These are phyloP conservation scores for Sinocyclocheilus anshuiensis DNA, from an alignment of 2,113 vertebrate species.

Conservation along the genomic window DNA sequence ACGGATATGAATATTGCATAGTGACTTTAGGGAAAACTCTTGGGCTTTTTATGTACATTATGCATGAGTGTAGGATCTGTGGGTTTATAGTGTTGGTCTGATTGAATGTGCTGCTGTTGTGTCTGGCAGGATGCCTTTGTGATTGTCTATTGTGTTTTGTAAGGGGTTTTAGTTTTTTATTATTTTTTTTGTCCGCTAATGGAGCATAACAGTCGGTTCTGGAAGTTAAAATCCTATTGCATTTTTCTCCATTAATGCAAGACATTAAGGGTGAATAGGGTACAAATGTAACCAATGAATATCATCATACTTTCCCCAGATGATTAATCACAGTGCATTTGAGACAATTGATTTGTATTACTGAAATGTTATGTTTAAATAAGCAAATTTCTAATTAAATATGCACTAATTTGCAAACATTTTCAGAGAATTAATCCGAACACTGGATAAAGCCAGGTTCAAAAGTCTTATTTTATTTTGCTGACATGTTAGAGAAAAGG, in stretches of 20 bases:
- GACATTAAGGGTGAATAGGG: not conserved
- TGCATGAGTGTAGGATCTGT: not conserved
- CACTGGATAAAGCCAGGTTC: not conserved
- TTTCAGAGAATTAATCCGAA: not conserved
- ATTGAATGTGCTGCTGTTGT: slow-evolving; percentile 5
- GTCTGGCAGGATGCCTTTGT: not conserved
- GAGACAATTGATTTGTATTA: not conserved
- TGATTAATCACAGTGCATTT: not conserved
- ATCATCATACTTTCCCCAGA: not conserved
- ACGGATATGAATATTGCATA: not conserved
- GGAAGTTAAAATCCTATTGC: not conserved
- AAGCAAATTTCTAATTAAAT: not conserved
- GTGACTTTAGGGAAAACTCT: not conserved
- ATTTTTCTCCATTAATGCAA: not conserved
- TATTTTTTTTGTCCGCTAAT: not conserved
- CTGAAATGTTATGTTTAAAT: not conserved
- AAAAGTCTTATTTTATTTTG: not conserved
- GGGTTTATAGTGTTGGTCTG: not conserved
- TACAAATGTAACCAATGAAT: not conserved
- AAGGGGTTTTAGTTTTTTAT: not conserved
- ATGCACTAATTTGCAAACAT: not conserved
- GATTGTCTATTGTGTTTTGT: not conserved
- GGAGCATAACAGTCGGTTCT: not conserved
- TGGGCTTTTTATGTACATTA: not conserved
- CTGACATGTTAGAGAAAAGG: not conserved